Evolutionary conservation across 2,113 vertebrate species (phyloP), one percentile per base, ranked within the genome.

Genomic region (Mastomys coucha): DNA sequence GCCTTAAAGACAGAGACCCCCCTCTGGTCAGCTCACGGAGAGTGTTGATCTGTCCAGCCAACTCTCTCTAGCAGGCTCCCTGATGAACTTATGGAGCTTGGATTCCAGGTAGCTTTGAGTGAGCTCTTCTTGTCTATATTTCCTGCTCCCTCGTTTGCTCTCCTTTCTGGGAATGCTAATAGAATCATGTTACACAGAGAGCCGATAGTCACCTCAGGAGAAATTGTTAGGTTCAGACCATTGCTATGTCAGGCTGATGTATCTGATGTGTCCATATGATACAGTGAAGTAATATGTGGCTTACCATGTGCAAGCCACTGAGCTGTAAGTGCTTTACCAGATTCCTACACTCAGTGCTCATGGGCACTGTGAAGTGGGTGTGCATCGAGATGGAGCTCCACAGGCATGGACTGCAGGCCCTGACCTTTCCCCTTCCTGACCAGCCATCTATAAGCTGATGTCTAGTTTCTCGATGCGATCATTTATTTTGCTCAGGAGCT

Each of bases 221-320:
- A 16, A 26, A 49, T 56, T 1, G 14, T n/a, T 7, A 56, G 6
- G 31, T 12, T 24, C 17, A 28, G 69, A 73, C 65, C n/a, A 0
- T 6, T 5, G 31, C 4, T 58, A 33, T 20, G 1, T 80, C 65
- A 33, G 24, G 63, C 80, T 17, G 1, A 65, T 6, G 6, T 78
- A 7, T 39, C 53, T 28, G 69, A 8, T 69, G 22, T 2, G 1
- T 22, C 17, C 3, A 0, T 58, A 65, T 26, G 60, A 63, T 24
- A 63, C 7, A 2, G 24, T 63, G 60, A 63, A 42, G 11, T 22
- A 12, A 5, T 0, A 19, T 20, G 36, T 20, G 77, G 31, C 56
- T 53, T 53, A 0, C 70, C 0, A 0, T 2, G 45, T 22, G 45
- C 80, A 1, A 0, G 69, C 31, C 13, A 1, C 60, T 5, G 0